phyloP scores from a whole-genome alignment of 2,888 invertebrate species.

The Willowsia nigromaculata region DNA sequence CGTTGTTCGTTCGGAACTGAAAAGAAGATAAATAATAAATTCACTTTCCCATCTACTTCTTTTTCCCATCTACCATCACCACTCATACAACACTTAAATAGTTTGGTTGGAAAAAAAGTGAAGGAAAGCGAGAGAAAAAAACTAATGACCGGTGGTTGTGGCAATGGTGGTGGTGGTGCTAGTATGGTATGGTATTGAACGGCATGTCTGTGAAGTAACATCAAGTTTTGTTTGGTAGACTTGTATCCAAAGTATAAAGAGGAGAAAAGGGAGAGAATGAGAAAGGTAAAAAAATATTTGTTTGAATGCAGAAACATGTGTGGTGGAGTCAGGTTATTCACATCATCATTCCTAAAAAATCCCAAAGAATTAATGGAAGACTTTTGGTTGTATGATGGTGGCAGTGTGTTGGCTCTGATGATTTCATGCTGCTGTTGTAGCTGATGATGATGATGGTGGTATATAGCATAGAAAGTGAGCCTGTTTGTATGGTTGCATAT shows the following conservation, averaged over 20 bases:
- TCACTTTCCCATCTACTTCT: conserved; percentile 48
- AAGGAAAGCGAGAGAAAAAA: conserved; percentile 20
- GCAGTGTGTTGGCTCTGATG: not conserved
- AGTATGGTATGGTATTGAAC: not conserved
- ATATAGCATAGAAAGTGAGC: not conserved
- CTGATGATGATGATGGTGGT: not conserved
- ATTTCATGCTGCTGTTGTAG: no score
- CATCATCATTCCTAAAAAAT: conserved; percentile 63
- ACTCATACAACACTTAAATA: conserved; percentile 40
- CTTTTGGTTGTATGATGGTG: not conserved
- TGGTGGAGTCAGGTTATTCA: conserved; percentile 69
- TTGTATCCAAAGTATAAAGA: conserved; percentile 25
- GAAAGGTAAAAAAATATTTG: conserved; percentile 40
- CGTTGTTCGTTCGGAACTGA: conserved; percentile 44
- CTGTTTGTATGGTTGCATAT: conserved; percentile 39
- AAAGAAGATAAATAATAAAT: conserved; percentile 71
- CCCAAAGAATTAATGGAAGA: conserved; percentile 58
- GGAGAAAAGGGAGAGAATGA: conserved; percentile 3
- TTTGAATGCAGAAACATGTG: conserved; percentile 65
- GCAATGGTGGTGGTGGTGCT: not conserved
- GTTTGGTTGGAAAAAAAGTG: not conserved
- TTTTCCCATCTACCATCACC: conserved; percentile 24
- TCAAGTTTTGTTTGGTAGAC: conserved; percentile 3
- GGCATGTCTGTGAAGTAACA: conserved; percentile 17
- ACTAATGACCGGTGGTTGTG: conserved; percentile 36